Percentiles rank a stretch among this genome's conserved stretches.
These are phyloP conservation scores for Tylochromis polylepis DNA, from an alignment of 2,113 vertebrate genomes.

Conservation along the genomic window DNA sequence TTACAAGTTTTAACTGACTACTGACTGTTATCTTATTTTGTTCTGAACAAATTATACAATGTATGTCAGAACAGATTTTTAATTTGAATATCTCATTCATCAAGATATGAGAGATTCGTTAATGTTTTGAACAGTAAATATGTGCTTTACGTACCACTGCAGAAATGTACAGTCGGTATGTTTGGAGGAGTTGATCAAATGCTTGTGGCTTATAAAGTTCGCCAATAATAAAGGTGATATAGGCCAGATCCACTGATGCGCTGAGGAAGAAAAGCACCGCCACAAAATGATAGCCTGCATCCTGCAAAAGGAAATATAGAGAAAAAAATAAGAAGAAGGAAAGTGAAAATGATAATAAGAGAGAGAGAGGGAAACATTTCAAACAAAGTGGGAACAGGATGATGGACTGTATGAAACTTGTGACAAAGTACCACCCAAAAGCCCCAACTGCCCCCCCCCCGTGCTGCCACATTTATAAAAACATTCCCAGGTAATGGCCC, in stretches of 20 bases:
- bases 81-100: background rate
- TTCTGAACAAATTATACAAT: background rate
- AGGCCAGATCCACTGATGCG: constrained; percentile 69
- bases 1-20: background rate
- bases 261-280: constrained; percentile 80
- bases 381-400: background rate
- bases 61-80: background rate
- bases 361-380: background rate
- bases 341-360: background rate
- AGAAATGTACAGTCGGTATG: constrained; percentile 68
- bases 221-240: rapidly evolving
- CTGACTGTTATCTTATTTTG: too few relatives aligned
- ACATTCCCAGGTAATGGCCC: rapidly evolving
- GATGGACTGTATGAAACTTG: background rate
- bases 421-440: background rate
- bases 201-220: rapidly evolving
- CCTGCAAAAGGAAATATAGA: constrained; percentile 48
- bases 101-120: background rate
- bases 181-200: background rate
- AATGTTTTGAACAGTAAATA: background rate
- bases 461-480: background rate
- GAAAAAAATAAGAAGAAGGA: background rate
- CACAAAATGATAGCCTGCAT: constrained; percentile 69
- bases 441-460: rapidly evolving
- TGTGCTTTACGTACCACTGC: constrained; percentile 71